Percentiles rank a stretch among this genome's conserved stretches.
These are phyloP conservation scores for Caenorhabditis angaria DNA, from an alignment of 2,888 invertebrate species.

Conservation along the genomic window DNA sequence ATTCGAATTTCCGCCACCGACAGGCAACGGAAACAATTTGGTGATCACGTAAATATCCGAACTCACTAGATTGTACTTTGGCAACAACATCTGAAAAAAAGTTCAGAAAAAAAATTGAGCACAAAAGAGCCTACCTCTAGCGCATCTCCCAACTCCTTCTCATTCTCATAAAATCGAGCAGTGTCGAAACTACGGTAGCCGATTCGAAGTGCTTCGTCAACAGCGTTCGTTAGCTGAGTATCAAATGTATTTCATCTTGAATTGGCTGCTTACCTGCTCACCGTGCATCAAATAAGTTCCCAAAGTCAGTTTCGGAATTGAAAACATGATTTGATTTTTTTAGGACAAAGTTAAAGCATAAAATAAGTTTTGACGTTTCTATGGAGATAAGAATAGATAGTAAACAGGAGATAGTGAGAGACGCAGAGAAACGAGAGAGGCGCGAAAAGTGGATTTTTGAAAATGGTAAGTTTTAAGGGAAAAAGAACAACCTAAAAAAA, in stretches of 20 bases:
- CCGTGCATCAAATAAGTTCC: conserved; percentile 23
- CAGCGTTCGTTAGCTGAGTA: conserved; percentile 22
- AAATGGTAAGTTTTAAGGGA: too few species aligned
- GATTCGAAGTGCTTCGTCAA: conserved; percentile 72
- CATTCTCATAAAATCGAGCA: conserved; percentile 83
- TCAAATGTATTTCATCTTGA: not conserved
- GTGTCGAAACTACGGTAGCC: conserved; percentile 78
- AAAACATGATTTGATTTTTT: too few species aligned
- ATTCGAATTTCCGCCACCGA: not conserved
- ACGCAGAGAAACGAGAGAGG: too few species aligned
- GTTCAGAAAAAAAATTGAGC: not conserved
- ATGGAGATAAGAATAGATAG: too few species aligned
- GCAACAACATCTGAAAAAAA: conserved; percentile 15
- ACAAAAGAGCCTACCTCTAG: conserved; percentile 74
- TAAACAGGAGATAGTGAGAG: too few species aligned
- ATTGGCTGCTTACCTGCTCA: conserved; percentile 11
- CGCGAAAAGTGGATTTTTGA: too few species aligned
- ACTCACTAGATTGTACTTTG: conserved; percentile 10
- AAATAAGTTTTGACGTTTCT: too few species aligned
- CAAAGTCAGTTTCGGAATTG: conserved; percentile 26
- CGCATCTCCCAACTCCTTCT: conserved; percentile 79
- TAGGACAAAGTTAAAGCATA: too few species aligned
- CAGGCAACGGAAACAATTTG: conserved; percentile 23
- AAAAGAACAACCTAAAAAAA: too few species aligned
- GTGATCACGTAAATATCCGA: conserved; percentile 31